A percentile compares a stretch with the other conserved stretches of the same genome.
Conservation (phyloP, 2,797 vertebrate species). For the Epinephelus awoara region DNA sequence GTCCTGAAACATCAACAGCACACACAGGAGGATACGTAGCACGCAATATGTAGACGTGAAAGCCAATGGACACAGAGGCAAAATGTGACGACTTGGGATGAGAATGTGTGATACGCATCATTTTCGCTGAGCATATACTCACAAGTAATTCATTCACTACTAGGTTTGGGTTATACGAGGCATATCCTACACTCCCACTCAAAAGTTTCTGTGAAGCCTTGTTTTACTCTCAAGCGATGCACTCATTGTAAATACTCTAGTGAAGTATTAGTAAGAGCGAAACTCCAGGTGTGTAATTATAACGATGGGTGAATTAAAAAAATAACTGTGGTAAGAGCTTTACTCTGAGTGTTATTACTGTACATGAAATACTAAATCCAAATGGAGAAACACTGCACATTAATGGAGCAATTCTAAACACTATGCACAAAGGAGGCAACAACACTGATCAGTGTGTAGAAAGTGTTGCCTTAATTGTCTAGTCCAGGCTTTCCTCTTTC, state of each 20-base stretch:
- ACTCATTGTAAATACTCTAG: not conserved
- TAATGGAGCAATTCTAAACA: not conserved
- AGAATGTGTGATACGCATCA: too few relatives aligned
- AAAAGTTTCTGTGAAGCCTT: not conserved
- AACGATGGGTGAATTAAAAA: not conserved
- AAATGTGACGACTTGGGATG: too few relatives aligned
- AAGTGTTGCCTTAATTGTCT: slow-evolving; percentile 21
- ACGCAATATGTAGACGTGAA: too few relatives aligned
- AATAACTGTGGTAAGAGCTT: not conserved
- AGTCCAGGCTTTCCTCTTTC: slow-evolving; percentile 5
- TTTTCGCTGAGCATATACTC: too few relatives aligned
- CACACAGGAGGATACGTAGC: too few relatives aligned
- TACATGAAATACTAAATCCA: not conserved
- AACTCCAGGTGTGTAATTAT: not conserved
- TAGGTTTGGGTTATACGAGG: too few relatives aligned
- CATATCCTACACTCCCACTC: not conserved
- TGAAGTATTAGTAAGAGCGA: not conserved
- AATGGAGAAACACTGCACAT: not conserved
- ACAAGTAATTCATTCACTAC: too few relatives aligned
- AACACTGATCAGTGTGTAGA: not conserved
- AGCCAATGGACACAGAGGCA: too few relatives aligned
- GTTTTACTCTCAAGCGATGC: not conserved
- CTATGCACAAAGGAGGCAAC: not conserved
- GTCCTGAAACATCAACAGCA: too few relatives aligned
- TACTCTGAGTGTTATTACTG: not conserved